Evolutionary conservation across 2,888 invertebrate species (phyloP).

Genomic region (Therioaphis trifolii): DNA sequence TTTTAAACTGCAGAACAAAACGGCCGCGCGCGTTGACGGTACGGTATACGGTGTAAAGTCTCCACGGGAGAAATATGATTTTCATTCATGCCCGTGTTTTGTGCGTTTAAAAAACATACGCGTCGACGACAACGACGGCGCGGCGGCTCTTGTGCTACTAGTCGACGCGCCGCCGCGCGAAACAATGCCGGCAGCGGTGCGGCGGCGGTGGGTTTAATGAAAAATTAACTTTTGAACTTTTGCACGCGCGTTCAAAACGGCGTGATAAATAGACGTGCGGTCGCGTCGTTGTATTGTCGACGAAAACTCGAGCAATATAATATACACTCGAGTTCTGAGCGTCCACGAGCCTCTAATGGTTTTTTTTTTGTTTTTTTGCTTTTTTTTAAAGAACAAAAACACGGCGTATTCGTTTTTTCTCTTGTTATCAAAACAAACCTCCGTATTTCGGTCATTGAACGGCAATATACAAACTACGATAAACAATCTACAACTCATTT

Average conservation of each 20-base stretch:
- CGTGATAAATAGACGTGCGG: slow-evolving; percentile 31
- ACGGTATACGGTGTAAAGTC: too few species aligned
- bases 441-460: too few species aligned
- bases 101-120: too few species aligned
- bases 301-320: not conserved
- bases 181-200: not conserved
- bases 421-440: too few species aligned
- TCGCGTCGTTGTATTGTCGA: not conserved
- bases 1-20: too few species aligned
- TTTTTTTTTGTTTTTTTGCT: too few species aligned
- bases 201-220: slow-evolving; percentile 35
- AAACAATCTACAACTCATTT: too few species aligned
- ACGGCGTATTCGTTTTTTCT: too few species aligned
- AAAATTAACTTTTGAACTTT: slow-evolving; percentile 57
- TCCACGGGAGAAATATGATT: slow-evolving; percentile 45
- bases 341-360: not conserved
- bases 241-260: not conserved
- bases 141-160: not conserved
- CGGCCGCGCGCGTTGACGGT: too few species aligned
- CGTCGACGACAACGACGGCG: not conserved
- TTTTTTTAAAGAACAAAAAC: too few species aligned
- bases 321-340: not conserved
- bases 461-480: too few species aligned
- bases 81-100: slow-evolving; percentile 28
- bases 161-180: not conserved